Percentiles rank a stretch among this genome's conserved stretches.
Evolutionary conservation across 2,797 vertebrate genomes (phyloP).

Genomic region (Discoglossus pictus): DNA sequence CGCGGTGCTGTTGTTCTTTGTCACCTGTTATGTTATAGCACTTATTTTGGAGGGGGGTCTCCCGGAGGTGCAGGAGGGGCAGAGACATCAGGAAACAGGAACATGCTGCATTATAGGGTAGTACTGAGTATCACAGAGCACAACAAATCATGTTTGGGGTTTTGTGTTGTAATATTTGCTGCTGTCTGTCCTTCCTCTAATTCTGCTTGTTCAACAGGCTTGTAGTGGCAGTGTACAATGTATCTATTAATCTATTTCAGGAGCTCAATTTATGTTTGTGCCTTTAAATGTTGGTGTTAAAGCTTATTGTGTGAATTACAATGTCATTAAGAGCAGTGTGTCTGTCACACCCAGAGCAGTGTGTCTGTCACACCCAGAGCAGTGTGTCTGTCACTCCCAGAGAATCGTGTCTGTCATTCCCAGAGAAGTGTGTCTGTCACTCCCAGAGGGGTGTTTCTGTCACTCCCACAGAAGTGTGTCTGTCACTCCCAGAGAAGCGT

Average conservation of each 20-base stretch:
- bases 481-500: no score
- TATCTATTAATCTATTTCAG: slow-evolving; percentile 15
- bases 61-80: neutral
- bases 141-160: neutral
- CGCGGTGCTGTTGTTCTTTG: slow-evolving; percentile 13
- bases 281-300: slow-evolving; percentile 38
- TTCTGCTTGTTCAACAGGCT: neutral
- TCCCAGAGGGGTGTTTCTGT: no score
- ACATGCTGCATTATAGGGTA: slow-evolving; percentile 1
- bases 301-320: slow-evolving; percentile 1
- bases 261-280: slow-evolving; percentile 38
- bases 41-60: slow-evolving; percentile 5
- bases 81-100: neutral
- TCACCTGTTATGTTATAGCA: slow-evolving; percentile 34
- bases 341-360: neutral
- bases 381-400: neutral
- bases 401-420: no score
- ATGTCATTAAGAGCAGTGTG: neutral
- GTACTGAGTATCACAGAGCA: neutral
- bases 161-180: neutral
- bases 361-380: slow-evolving; percentile 8
- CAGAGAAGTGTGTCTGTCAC: no score
- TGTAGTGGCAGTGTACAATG: neutral
- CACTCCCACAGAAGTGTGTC: no score
- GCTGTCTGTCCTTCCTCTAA: neutral